Base-by-base conservation (phyloP, 2,113 vertebrate species). In the Scomber japonicus region DNA sequence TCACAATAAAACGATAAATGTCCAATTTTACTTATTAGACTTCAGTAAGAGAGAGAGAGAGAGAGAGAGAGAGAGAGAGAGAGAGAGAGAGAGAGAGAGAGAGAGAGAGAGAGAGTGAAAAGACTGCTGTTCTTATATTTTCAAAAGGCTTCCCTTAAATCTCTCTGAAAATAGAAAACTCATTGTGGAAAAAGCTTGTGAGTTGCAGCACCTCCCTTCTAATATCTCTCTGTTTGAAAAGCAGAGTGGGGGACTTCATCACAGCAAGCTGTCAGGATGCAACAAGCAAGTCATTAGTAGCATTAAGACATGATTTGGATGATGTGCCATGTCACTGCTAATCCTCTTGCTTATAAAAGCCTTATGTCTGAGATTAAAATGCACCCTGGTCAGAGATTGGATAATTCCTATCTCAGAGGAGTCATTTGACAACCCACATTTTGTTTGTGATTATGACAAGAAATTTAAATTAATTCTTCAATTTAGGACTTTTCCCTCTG, bases 291-390 rank as follows among this genome's bases (percentile, higher is more conserved):
- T 50, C 56, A 79, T 57, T 53, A 49, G 31, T 31, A 10, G 72
- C 48, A 57, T 60, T 3, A 51, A 49, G 17, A 1, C 44, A 35
- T 86, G 78, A 74, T 75, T 30, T 68, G 53, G 44, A 62, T 80
- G 67, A 69, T 81, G 40, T 75, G 66, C n/a, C 45, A 59, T 53
- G 31, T 72, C 57, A 62, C 53, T 45, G 77, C 49, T 68, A 80
- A 80, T 80, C 71, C 74, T 40, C 11, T 46, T 60, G 44, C 59
- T 86, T 81, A 65, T 85, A 53, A 66, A 60, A 69, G 54, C 51
- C 81, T 70, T 55, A 46, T 71, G 46, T 64, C 2, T 40, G 49
- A 83, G 82, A 81, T 83, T 72, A 77, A 70, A 80, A 56, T 60
- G 17, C 81, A 81, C 30, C 45, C 35, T 54, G 50, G 49, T 72